phyloP scores from a whole-genome alignment of 2,888 invertebrate genomes.

The Chrysolina haemoptera region DNA sequence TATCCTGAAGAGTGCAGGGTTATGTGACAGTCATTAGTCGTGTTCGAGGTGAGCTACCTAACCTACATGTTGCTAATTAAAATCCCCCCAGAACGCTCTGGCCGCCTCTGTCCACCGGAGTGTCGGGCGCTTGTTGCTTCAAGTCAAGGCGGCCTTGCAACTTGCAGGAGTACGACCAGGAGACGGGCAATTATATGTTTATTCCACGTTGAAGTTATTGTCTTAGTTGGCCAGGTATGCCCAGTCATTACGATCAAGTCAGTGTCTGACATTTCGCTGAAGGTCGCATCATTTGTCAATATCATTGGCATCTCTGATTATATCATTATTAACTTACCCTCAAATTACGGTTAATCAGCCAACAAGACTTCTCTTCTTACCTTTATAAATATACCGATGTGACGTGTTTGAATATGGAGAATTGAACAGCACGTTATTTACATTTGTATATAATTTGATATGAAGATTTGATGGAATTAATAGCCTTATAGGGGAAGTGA shows the following conservation, averaged over 20 bases:
- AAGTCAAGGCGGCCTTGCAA: slow-evolving; percentile 32
- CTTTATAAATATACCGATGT: too few relatives aligned
- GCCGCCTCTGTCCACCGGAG: slow-evolving; percentile 46
- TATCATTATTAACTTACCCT: too few relatives aligned
- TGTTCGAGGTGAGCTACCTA: slow-evolving; percentile 69
- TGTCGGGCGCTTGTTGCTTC: slow-evolving; percentile 61
- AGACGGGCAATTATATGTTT: slow-evolving; percentile 46
- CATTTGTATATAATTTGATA: too few relatives aligned
- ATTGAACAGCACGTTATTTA: too few relatives aligned
- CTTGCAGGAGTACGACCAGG: slow-evolving; percentile 44
- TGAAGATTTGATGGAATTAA: neutral
- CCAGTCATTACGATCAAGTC: too few relatives aligned
- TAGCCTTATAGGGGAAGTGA: neutral
- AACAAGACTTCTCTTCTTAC: neutral
- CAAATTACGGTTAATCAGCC: too few relatives aligned
- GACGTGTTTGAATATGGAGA: too few relatives aligned
- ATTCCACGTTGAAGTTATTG: slow-evolving; percentile 49
- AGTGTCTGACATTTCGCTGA: too few relatives aligned
- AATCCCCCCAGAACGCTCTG: slow-evolving; percentile 46
- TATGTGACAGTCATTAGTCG: slow-evolving; percentile 70
- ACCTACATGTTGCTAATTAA: slow-evolving; percentile 66
- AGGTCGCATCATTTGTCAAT: too few relatives aligned
- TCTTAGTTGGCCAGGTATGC: slow-evolving; percentile 35
- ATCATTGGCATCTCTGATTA: too few relatives aligned
- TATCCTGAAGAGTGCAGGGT: slow-evolving; percentile 68